Base-by-base conservation (phyloP, 2,113 vertebrate species). In the Vimba vimba region DNA sequence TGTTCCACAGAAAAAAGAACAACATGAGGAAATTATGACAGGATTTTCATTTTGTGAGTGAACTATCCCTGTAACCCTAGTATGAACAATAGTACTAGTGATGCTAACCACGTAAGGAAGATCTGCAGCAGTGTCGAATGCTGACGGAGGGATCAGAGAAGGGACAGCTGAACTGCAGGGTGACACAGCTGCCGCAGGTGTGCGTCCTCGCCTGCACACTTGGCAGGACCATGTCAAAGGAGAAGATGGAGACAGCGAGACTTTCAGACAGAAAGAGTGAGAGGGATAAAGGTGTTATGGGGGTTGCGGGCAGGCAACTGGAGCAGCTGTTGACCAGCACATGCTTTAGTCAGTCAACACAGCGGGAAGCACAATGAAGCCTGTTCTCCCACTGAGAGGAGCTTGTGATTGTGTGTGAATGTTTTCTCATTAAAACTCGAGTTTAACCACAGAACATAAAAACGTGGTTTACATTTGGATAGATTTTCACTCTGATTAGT, bases 261-360 rank as follows among this genome's bases (percentile, higher is more conserved):
- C 19, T 75, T 30, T 4, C 15, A 55, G 27, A 89, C 90, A 92
- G 90, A 90, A 86, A 90, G 92, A 93, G 91, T 87, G 91, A 89
- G 89, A 86, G 82, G 89, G 89, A 93, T 89, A 90, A 91, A 91
- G 92, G 92, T 93, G 92, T 91, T 90, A 89, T 90, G 75, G 66
- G 52, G 84, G 74, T 60, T 57, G 21, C n/a, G 62, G 75, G 73
- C 76, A 62, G 85, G 73, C 55, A 62, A 43, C 87, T 89, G 85
- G 86, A 92, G 92, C 94, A 95, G 95, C 95, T 95, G 94, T 94
- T 95, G 91, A 90, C 88, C 93, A 92, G 93, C 94, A 95, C 94
- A 94, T 92, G 91, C 92, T 92, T 87, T 91, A 93, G 94, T 94
- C 94, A 94, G 89, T 95, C 94, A 95, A 90, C 92, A 91, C 91